Evolutionary conservation across 2,113 vertebrate species (phyloP), one percentile per base, ranked within the genome.

Genomic region (Saimiri boliviensis): DNA sequence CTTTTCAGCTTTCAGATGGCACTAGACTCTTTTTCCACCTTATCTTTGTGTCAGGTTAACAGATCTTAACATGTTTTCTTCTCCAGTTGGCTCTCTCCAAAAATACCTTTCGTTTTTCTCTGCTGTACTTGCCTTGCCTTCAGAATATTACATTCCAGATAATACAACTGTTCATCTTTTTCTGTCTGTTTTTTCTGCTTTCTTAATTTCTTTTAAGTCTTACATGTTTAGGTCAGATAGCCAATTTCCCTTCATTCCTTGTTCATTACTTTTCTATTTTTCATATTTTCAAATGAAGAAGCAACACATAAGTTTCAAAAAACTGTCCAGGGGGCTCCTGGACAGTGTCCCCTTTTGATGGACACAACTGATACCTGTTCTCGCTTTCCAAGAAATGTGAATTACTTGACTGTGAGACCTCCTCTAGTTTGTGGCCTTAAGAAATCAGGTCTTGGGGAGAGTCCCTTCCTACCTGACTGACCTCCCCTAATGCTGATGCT

Each of bases 281-380:
- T 98, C 86, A 1, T 97, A 95, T 97, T 95, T 97, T 97, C 95
- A 97, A 95, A 96, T 97, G 95, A 92, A 97, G 96, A 97, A 96
- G 84, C 95, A 94, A 92, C 97, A 94, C 95, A 97, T 94, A 97
- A 92, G 96, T 97, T 98, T 97, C 80, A 96, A 97, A 98, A 96
- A 96, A 81, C 95, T 95, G 92, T 94, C 96, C 97, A 97, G 94
- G 94, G 71, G 95, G 95, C 77, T 96, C 93, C 97, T 97, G 97
- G 97, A 93, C 93, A 97, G 95, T 97, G 97, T 97, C 96, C 95
- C 45, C 80, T 87, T 98, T 96, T 86, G 19, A 82, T 93, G 97
- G 95, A 97, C 95, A 98, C 93, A 96, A 84, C 76, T 95, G 94
- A 96, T 98, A 92, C 94, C 97, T 97, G 40, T 96, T 92, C 68